Evolutionary conservation across 1,140 invertebrate species (phyloP), one percentile per base, ranked within the genome.

Genomic region (Trypoxylus dichotomus): DNA sequence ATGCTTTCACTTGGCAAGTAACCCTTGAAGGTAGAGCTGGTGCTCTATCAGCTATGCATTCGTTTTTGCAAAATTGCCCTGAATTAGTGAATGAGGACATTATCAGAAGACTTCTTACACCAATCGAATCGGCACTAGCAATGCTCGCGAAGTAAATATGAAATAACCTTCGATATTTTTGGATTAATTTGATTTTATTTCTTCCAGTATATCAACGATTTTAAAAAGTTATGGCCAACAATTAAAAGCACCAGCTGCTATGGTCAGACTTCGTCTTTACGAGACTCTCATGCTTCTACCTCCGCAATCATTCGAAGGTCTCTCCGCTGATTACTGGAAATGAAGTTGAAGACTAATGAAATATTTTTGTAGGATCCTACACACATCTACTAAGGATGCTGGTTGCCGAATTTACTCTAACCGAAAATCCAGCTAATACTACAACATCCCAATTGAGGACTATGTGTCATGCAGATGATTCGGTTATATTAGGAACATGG

Each of bases 1-100:
- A 99, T 89, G 95, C 96, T 0, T 99, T 99, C 85, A 99, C 98
- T 54, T 99, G 98, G 98, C 97, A 99, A 90, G 95, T 99, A 21
- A 98, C 97, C 1, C 87, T 99, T 68, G 97, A 99, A 89, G 97
- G 96, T 15, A 90, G 98, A 76, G 96, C 98, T 15, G 98, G 98
- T 0, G 98, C 98, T 11, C 86, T 99, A 3, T 97, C 96, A 15
- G 95, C 96, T 0, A 96, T 99, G 91, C 93, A 98, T 83, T 98
- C 96, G 85, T 95, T 99, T 85, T 85, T 99, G 6, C 87, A 94
- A 7, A 93, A 98, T 85, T 98, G 97, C 85, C 93, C 94, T 3
- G 95, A 98, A 81, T 88, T 98, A 47, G 90, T 97, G 5, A 96
- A 92, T 76, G 97, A 98, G 77, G 97, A 99, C 82, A 94, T 98